A percentile compares a stretch with the other conserved stretches of the same genome.
Conservation (phyloP, 2,888 invertebrate genomes). For the Beris morrisii region DNA sequence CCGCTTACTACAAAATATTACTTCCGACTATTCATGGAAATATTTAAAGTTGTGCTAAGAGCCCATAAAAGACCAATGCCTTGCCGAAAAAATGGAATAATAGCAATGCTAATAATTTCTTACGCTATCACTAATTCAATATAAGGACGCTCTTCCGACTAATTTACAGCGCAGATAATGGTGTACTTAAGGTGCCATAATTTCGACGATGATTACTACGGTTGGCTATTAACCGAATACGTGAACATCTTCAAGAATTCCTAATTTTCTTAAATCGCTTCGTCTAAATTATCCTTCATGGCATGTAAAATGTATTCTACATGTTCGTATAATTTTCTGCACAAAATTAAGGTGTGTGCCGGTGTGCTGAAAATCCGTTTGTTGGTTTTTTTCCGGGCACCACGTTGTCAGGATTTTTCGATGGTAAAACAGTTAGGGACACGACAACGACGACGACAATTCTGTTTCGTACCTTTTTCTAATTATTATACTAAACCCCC, state of each 20-base stretch:
- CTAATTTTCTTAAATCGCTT: constrained; percentile 36
- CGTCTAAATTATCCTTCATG: constrained; percentile 33
- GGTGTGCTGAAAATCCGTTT: constrained; percentile 17
- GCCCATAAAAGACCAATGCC: constrained; percentile 8
- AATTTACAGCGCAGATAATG: constrained; percentile 28
- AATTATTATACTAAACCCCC: too few species aligned
- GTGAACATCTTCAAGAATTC: constrained; percentile 38
- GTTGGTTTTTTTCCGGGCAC: constrained; percentile 6
- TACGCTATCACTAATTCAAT: neutral
- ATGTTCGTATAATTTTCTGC: constrained; percentile 21
- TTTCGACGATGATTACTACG: constrained; percentile 35
- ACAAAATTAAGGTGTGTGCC: constrained; percentile 5
- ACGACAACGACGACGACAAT: too few species aligned
- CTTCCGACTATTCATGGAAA: neutral
- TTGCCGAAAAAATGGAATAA: neutral
- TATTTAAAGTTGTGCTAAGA: constrained; percentile 24
- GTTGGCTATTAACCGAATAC: constrained; percentile 36
- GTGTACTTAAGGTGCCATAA: constrained; percentile 32
- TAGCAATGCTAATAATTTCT: neutral
- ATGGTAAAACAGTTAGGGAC: too few species aligned
- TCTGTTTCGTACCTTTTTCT: too few species aligned
- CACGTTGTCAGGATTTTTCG: neutral
- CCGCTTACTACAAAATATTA: too few species aligned
- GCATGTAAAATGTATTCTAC: constrained; percentile 29
- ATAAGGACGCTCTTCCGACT: constrained; percentile 10